These are phyloP conservation scores for Enteromius radiatus DNA, from an alignment of 2,797 vertebrate species.

Conservation along the genomic window DNA sequence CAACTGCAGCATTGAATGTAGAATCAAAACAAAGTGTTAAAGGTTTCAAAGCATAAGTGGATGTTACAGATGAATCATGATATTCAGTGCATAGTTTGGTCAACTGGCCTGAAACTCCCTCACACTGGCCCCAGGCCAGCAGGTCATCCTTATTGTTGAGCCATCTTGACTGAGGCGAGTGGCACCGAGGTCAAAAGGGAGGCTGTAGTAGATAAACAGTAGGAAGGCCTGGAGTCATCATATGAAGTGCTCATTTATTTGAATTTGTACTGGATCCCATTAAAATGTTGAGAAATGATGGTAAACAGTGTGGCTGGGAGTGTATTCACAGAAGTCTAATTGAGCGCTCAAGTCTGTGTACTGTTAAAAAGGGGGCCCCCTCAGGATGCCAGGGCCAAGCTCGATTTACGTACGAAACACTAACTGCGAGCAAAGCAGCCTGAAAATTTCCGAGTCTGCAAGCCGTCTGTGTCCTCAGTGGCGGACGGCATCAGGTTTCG, in stretches of 20 bases:
- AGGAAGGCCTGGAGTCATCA: conserved; percentile 36
- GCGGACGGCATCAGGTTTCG: conserved; percentile 28
- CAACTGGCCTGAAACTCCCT: background rate
- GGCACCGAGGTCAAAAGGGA: conserved; percentile 46
- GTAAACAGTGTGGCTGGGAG: conserved; percentile 59
- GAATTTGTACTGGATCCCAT: conserved; percentile 55
- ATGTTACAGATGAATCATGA: background rate
- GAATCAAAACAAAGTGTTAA: background rate
- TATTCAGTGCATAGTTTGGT: background rate
- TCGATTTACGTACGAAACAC: conserved; percentile 23
- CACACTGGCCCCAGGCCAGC: background rate
- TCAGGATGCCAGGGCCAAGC: conserved; percentile 37
- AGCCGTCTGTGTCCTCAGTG: conserved; percentile 39
- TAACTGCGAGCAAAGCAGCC: conserved; percentile 36
- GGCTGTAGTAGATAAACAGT: conserved; percentile 49
- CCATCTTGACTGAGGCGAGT: conserved; percentile 14
- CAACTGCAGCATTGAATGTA: background rate
- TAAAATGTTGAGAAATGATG: conserved; percentile 59
- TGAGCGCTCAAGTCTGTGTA: conserved; percentile 56
- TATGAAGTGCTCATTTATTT: conserved; percentile 55
- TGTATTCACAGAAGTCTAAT: conserved; percentile 56
- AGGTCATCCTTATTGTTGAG: conserved; percentile 12
- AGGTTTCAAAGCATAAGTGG: background rate
- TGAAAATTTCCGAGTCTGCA: conserved; percentile 24
- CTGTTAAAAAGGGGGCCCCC: conserved; percentile 43